Base-by-base conservation (phyloP, 1,140 invertebrate species). In the Drosophila subobscura region DNA sequence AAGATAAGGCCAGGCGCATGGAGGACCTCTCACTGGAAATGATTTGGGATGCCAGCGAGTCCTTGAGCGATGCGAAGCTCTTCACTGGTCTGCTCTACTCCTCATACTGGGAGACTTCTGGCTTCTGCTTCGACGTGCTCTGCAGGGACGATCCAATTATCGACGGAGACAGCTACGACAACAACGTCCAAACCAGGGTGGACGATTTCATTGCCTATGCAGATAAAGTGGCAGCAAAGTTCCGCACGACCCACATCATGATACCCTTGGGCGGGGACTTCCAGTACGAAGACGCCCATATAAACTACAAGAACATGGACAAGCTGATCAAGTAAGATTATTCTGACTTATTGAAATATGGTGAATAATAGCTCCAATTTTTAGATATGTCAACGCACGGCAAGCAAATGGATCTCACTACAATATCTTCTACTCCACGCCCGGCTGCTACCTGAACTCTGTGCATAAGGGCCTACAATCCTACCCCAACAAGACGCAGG, bases 251-350 rank as follows among this genome's bases (percentile, higher is more conserved):
- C 78, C 95, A 98, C 91, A 93, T 98, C 2, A 93, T 98, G 61
- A 92, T 98, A 49, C 97, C 97, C 0, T 99, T 99, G 97, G 98
- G 98, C 0, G 95, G 95, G 67, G 98, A 99, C 92, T 99, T 99
- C 85, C 94, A 95, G 57, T 99, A 97, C 91, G 95, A 97, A 88
- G 94, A 96, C 91, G 97, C 98, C 0, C 92, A 95, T 71, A 94
- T 94, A 78, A 97, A 96, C 94, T 99, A 94, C 89, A 95, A 93
- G 72, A 98, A 99, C 91, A 84, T 99, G 88, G 97, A 99, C 90
- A 97, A 96, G 90, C 93, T 98, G 1, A 98, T 98, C 70, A 93
- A 95, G 96, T 97, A 93, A 93, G 71, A 6, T 0, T 8, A 0
- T 16, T 0, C n/a, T 2, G 1, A 6, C 5, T 8, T 0, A 20